phyloP scores from a whole-genome alignment of 2,113 vertebrate genomes.

The Crotalus helleri region DNA sequence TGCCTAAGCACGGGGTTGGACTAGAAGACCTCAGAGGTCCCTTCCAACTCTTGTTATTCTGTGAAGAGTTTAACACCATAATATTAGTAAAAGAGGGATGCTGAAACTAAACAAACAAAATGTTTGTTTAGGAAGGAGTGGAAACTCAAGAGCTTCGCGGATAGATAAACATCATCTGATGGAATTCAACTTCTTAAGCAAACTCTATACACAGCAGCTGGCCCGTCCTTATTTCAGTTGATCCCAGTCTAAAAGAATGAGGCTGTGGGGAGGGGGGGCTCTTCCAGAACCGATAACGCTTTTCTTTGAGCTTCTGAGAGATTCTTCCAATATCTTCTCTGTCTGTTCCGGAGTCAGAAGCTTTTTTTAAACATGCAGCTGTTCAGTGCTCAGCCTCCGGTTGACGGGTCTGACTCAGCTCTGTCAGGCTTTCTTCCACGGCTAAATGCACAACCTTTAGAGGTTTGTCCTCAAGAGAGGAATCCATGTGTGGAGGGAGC shows the following conservation, averaged over 20 bases:
- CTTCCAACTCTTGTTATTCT: background rate
- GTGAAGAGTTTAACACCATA: background rate
- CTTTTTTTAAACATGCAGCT: background rate
- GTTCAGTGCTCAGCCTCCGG: background rate
- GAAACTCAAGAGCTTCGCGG: background rate
- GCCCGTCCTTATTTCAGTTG: background rate
- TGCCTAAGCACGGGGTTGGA: background rate
- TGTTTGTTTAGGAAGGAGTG: background rate
- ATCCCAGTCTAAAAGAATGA: background rate
- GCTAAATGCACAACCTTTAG: background rate
- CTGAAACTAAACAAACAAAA: background rate
- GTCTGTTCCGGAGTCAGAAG: background rate
- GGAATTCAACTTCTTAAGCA: background rate
- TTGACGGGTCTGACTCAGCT: background rate
- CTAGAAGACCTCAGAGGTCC: background rate
- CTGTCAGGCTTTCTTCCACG: background rate
- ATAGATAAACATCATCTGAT: background rate
- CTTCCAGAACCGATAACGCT: background rate
- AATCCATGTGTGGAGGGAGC: background rate
- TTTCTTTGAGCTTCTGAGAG: background rate
- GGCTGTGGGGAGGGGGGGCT: background rate
- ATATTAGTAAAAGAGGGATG: background rate
- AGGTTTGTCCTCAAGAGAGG: background rate
- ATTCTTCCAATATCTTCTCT: background rate
- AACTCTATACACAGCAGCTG: background rate